Conservation (phyloP, 1,140 invertebrate species). For the Nasonia longicornis region DNA sequence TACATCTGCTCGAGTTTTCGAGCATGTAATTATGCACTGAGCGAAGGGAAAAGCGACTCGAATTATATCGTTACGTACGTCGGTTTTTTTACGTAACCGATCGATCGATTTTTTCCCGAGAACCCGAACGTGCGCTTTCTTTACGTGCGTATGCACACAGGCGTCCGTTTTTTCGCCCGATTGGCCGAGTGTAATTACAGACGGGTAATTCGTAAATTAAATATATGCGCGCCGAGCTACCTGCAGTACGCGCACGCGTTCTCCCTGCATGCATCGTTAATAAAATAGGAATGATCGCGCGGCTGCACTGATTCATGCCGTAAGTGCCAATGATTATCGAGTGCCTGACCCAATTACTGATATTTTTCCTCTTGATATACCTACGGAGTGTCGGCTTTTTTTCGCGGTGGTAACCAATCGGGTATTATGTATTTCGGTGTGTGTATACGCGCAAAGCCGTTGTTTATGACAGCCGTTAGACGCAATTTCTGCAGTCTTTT, state of each 20-base stretch:
- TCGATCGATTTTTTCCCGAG: background rate
- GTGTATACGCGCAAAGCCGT: background rate
- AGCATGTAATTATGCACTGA: background rate
- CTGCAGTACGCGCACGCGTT: background rate
- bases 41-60: background rate
- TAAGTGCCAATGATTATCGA: slow-evolving; percentile 1
- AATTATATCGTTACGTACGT: background rate
- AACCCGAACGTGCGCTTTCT: background rate
- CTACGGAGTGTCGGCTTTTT: background rate
- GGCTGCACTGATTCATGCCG: background rate
- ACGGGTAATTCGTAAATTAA: slow-evolving; percentile 28
- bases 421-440: background rate
- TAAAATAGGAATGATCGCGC: slow-evolving; percentile 19
- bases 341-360: slow-evolving; percentile 24
- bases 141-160: background rate
- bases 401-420: background rate
- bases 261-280: slow-evolving; percentile 9
- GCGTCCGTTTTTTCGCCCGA: slow-evolving; percentile 1
- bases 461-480: background rate
- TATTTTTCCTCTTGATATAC: slow-evolving; percentile 6
- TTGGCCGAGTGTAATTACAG: slow-evolving; percentile 15
- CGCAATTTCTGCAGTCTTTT: background rate
- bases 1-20: background rate
- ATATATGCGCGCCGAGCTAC: background rate
- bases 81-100: background rate